phyloP scores from a whole-genome alignment of 2,797 vertebrate species.

The Lindbergichthys nudifrons region DNA sequence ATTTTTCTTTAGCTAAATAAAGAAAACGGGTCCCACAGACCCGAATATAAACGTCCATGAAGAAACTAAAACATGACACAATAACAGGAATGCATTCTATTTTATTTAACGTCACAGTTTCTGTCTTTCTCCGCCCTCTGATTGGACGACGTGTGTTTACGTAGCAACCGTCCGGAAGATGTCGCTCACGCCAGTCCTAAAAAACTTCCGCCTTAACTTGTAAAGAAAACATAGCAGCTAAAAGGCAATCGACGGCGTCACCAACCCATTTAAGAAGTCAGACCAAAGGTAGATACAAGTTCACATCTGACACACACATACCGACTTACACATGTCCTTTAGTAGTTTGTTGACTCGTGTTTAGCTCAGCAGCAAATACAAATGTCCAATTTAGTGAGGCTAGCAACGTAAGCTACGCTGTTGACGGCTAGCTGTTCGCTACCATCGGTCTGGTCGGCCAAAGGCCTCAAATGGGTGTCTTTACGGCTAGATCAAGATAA shows the following conservation, averaged over 20 bases:
- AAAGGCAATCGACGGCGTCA: constrained; percentile 71
- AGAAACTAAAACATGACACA: not conserved
- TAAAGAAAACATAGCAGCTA: constrained; percentile 84
- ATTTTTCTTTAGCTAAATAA: too few species aligned
- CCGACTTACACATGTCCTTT: not conserved
- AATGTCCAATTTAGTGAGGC: constrained; percentile 55
- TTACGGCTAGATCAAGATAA: constrained; percentile 8
- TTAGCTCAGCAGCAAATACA: constrained; percentile 22
- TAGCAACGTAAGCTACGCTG: constrained; percentile 65
- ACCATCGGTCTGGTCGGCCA: constrained; percentile 55
- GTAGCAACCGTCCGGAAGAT: constrained; percentile 78
- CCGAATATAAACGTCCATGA: not conserved
- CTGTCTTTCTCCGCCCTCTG: constrained; percentile 28
- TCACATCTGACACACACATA: constrained; percentile 25
- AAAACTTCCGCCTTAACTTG: constrained; percentile 87
- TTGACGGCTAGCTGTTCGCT: constrained; percentile 60
- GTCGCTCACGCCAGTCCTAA: constrained; percentile 76
- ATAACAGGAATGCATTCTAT: not conserved
- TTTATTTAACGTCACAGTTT: constrained; percentile 28
- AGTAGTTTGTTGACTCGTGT: constrained; percentile 27
- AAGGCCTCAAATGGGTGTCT: constrained; percentile 59
- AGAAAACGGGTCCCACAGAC: too few species aligned
- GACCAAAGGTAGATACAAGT: constrained; percentile 73
- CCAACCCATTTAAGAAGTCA: constrained; percentile 62
- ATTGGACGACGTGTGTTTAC: constrained; percentile 67